phyloP scores from a whole-genome alignment of 2,113 vertebrate genomes.

The Datnioides undecimradiatus region DNA sequence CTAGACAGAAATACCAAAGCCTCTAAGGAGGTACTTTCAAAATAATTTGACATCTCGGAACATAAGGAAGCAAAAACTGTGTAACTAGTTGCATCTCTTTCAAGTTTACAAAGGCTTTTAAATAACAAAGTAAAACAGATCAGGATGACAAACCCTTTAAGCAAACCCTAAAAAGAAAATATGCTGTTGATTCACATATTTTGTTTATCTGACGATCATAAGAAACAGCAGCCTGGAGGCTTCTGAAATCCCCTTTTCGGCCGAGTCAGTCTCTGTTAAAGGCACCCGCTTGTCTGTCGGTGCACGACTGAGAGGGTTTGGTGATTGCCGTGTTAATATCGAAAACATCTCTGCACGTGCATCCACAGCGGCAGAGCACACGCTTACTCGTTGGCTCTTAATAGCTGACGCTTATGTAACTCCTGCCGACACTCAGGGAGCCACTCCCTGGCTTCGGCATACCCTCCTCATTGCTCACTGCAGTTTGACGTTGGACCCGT shows the following conservation, averaged over 20 bases:
- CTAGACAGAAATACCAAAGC: neutral
- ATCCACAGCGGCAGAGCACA: neutral
- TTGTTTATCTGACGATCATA: slow-evolving; percentile 26
- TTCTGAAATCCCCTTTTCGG: neutral
- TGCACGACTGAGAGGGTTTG: neutral
- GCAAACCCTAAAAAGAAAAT: neutral
- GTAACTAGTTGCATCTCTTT: neutral
- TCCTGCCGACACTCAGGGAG: neutral
- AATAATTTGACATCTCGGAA: neutral
- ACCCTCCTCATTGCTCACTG: slow-evolving; percentile 52
- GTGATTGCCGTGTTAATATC: neutral
- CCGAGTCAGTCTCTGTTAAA: neutral
- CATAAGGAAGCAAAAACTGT: neutral
- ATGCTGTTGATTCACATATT: neutral
- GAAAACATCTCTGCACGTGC: neutral
- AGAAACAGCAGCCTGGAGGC: neutral
- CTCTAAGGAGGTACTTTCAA: neutral
- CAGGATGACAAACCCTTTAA: neutral
- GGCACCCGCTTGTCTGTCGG: neutral
- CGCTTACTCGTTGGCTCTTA: slow-evolving; percentile 30
- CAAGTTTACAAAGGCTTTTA: neutral
- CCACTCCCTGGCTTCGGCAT: slow-evolving; percentile 56
- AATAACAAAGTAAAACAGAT: neutral
- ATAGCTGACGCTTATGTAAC: slow-evolving; percentile 1
- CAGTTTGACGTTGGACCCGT: slow-evolving; percentile 31